These are phyloP conservation scores for Acleris laterana DNA, from an alignment of 2,888 invertebrate genomes.

Conservation along the genomic window DNA sequence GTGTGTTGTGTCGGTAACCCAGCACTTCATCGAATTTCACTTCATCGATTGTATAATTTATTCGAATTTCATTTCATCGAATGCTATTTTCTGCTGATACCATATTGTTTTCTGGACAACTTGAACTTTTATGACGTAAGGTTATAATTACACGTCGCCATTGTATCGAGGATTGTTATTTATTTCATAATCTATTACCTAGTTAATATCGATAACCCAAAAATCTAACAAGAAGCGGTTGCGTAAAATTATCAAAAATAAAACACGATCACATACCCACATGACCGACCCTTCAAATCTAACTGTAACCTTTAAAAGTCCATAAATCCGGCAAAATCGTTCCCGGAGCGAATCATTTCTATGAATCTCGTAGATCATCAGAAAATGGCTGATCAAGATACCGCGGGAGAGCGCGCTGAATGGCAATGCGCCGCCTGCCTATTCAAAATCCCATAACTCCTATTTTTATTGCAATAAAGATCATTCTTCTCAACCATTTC, in stretches of 20 bases:
- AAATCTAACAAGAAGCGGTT: neutral
- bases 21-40: too few relatives aligned
- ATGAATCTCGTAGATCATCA: slow-evolving; percentile 37
- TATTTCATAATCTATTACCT: too few relatives aligned
- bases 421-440: slow-evolving; percentile 17
- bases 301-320: slow-evolving; percentile 2
- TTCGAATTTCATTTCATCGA: too few relatives aligned
- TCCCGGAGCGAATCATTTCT: slow-evolving; percentile 17
- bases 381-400: slow-evolving; percentile 38
- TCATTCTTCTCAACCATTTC: slow-evolving; percentile 10
- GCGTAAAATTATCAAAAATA: neutral
- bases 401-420: slow-evolving; percentile 19
- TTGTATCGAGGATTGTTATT: too few relatives aligned
- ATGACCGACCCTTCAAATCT: neutral
- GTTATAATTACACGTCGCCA: too few relatives aligned
- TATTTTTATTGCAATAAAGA: slow-evolving; percentile 29
- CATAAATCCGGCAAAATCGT: slow-evolving; percentile 11
- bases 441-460: slow-evolving; percentile 15
- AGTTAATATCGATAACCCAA: too few relatives aligned
- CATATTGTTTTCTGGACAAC: too few relatives aligned
- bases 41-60: too few relatives aligned
- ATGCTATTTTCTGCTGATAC: too few relatives aligned
- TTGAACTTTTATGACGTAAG: too few relatives aligned
- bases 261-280: neutral
- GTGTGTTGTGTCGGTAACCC: too few relatives aligned